phyloP scores from a whole-genome alignment of 2,113 vertebrate species.

The Pogonocichla stellata region DNA sequence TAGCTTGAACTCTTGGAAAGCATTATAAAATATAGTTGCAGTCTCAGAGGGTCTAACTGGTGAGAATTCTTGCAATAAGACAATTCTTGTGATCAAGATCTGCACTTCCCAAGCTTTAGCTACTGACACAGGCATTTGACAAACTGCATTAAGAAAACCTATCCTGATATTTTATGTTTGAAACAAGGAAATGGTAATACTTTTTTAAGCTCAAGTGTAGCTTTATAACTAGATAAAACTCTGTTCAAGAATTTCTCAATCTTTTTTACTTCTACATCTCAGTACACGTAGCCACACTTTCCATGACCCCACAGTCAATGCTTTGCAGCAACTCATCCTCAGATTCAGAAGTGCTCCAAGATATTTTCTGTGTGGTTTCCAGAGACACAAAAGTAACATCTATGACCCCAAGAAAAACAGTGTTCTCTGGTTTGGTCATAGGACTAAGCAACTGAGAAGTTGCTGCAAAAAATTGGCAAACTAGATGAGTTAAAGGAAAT shows the following conservation, averaged over 20 bases:
- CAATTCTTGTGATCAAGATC: background rate
- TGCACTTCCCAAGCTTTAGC: background rate
- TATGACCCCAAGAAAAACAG: background rate
- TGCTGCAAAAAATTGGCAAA: background rate
- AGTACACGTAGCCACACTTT: background rate
- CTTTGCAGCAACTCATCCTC: background rate
- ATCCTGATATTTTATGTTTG: background rate
- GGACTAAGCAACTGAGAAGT: constrained; percentile 15
- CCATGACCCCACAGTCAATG: background rate
- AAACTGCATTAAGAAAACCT: background rate
- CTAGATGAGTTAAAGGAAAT: constrained; percentile 12
- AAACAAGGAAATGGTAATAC: background rate
- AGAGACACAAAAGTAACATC: background rate
- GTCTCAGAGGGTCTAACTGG: background rate
- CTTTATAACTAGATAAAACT: background rate
- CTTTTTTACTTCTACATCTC: constrained; percentile 1
- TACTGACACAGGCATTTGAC: background rate
- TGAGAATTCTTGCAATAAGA: background rate
- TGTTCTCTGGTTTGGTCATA: background rate
- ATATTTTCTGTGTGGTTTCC: background rate
- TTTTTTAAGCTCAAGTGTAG: constrained; percentile 14
- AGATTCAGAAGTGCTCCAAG: background rate
- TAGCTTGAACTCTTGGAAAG: background rate
- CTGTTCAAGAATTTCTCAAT: constrained; percentile 1
- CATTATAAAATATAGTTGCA: background rate